Evolutionary conservation across 2,888 invertebrate genomes (phyloP), one percentile per base, ranked within the genome.

Genomic region (Caenorhabditis sp.): DNA sequence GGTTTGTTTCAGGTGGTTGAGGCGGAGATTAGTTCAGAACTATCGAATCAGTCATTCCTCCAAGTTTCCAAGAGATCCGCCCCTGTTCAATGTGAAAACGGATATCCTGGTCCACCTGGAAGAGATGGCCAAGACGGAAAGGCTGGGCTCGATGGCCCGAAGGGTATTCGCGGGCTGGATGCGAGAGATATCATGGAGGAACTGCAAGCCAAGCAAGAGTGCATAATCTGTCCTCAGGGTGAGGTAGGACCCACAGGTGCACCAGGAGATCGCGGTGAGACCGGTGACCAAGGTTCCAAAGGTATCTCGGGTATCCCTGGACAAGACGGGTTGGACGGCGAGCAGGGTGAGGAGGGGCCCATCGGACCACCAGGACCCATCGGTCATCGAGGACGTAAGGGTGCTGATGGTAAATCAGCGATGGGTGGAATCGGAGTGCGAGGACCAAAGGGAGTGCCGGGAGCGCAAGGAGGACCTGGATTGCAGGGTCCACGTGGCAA

Each of bases 131-230:
- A 59, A 4, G 77, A 77, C 49, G 77, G 77, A 23, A 25, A 56
- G 21, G 66, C 67, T 10, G 81, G 81, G 25, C 54, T 49, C 17
- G 76, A 75, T 21, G 81, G 82, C 10, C 59, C 69, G 7, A 67
- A 80, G 50, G 84, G 84, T 52, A 53, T 67, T 1, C 59, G 82
- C 8, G 86, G 86, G 36, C 53, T 80, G 27, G 86, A 86, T 64
- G 86, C 85, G 0, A 64, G 81, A 14, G 80, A 81, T 43, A 81
- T 85, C 31, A 66, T 86, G 61, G 66, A 83, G 43, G 85, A 86
- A 69, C 80, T 83, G 53, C 83, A 84, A 54, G 72, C 80, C 43
- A 82, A 84, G 63, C 75, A 75, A 38, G 75, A 75, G 25, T 86
- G 86, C 57, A 80, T 86, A 20, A 73, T 84, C 5, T 82, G 82